Base-by-base conservation (phyloP, 2,797 vertebrate genomes). In the Sebastes goodei region DNA sequence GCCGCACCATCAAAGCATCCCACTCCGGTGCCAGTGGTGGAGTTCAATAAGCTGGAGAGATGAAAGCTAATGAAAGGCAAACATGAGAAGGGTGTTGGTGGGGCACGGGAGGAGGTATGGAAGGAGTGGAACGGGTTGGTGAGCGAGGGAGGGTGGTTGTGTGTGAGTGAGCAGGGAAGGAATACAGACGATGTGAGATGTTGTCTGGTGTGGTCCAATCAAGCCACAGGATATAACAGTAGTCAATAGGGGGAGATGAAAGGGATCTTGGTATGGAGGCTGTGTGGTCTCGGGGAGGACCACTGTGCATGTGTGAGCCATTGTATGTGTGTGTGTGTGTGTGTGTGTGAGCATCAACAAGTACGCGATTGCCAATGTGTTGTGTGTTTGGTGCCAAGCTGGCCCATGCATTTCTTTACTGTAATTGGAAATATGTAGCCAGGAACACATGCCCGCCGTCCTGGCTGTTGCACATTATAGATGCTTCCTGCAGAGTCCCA, bases 51-150 rank as follows among this genome's bases (percentile, higher is more conserved):
- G 90, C 90, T 85, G 88, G 78, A 90, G 88, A 94, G 95, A 95
- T 96, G 95, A 96, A 96, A 95, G 95, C 94, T 95, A 95, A 96
- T 96, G 95, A 96, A 96, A 94, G 93, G 92, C 94, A 96, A 95
- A 95, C 94, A 95, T 61, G 81, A 83, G 90, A 83, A 81, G 86
- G 84, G 88, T 84, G 88, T 81, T 71, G 89, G 84, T 89, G 81
- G 85, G 78, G 75, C 73, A 74, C 73, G 29, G 71, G 79, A 76
- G 80, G 80, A 60, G 71, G 82, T 77, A 71, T 85, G 81, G 81
- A 84, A 78, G 35, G 74, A 71, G 65, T 21, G 62, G 71, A 78
- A 71, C 11, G 76, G 46, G 74, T 32, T 52, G 46, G 70, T 32
- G 30, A 29, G 72, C 60, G 75, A 64, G 60, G 14, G 46, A 49